Evolutionary conservation across 2,888 invertebrate species (phyloP), one percentile per base, ranked within the genome.

Genomic region (Psylliodes chrysocephalus): DNA sequence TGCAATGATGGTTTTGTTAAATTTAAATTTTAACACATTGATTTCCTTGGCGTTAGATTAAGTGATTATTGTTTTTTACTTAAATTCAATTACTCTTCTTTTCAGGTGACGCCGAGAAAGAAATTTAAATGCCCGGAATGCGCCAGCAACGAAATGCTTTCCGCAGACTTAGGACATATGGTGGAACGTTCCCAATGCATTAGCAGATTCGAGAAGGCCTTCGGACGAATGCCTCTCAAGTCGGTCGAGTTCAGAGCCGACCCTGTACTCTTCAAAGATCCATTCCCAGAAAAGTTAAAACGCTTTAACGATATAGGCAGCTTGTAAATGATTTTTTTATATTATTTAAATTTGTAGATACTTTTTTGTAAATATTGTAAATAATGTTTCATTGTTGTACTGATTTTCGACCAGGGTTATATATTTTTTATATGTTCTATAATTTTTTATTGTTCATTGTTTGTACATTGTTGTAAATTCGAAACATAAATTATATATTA

Each of bases 71-170:
- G n/a, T n/a, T n/a, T n/a, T n/a, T n/a, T n/a, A n/a, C n/a, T n/a
- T n/a, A n/a, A n/a, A n/a, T n/a, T n/a, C n/a, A n/a, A n/a, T n/a
- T n/a, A n/a, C n/a, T n/a, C n/a, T n/a, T n/a, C n/a, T n/a, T n/a
- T n/a, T n/a, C 81, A 92, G 92, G 95, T 97, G 25, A 92, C 96
- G 0, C 96, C 97, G 0, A 87, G 96, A 2, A 97, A 98, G 80
- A 98, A 98, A 81, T 98, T 98, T 84, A 96, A 96, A 81, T 98
- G 97, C 78, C 96, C 96, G 0, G 94, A 96, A 80, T 97, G 97
- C 82, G 91, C 90, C 1, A 95, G 94, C 82, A 95, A 91, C 0
- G 96, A 96, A 83, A 96, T 95, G 94, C 82, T 98, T 5, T 96
- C 96, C 0, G 94, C 95, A 0, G 96, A 96, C 83, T 86, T 93